Percentiles rank a stretch among this genome's conserved stretches.
These are phyloP conservation scores for Adelges cooleyi DNA, from an alignment of 1,140 invertebrate species.

Conservation along the genomic window DNA sequence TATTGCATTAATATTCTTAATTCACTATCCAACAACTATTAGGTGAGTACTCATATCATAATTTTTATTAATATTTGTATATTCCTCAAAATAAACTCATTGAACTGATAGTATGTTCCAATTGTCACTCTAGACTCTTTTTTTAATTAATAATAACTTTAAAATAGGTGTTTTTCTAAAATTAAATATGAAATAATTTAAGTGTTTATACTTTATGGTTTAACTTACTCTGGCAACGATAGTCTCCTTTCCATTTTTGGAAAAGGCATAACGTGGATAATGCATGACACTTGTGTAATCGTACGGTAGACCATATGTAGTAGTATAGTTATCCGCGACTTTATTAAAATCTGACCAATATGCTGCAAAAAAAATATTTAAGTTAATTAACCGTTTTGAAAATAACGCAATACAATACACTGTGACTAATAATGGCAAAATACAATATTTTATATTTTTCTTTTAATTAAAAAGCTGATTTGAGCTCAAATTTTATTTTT, in stretches of 20 bases:
- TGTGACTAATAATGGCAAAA: too few relatives aligned
- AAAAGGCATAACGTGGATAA: conserved; percentile 64
- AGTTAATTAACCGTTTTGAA: too few relatives aligned
- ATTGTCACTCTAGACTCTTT: neutral
- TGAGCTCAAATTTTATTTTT: too few relatives aligned
- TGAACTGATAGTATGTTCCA: neutral
- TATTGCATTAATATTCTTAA: too few relatives aligned
- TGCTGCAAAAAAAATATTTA: conserved; percentile 39
- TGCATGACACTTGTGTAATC: conserved; percentile 78
- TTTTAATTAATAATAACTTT: neutral
- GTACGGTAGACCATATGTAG: conserved; percentile 40
- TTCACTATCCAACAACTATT: too few relatives aligned
- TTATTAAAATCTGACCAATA: conserved; percentile 58
- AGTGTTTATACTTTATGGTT: neutral
- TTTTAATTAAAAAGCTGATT: too few relatives aligned
- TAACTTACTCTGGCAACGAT: conserved; percentile 49
- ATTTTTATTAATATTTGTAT: too few relatives aligned
- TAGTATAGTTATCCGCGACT: conserved; percentile 38
- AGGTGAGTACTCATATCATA: too few relatives aligned
- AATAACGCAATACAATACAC: too few relatives aligned
- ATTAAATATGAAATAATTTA: neutral
- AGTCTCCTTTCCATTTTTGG: conserved; percentile 55
- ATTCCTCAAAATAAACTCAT: too few relatives aligned
- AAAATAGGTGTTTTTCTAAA: neutral
- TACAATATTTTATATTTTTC: too few relatives aligned